Evolutionary conservation across 2,888 invertebrate species (phyloP), one percentile per base, ranked within the genome.

Genomic region (Dioctria rufipes): DNA sequence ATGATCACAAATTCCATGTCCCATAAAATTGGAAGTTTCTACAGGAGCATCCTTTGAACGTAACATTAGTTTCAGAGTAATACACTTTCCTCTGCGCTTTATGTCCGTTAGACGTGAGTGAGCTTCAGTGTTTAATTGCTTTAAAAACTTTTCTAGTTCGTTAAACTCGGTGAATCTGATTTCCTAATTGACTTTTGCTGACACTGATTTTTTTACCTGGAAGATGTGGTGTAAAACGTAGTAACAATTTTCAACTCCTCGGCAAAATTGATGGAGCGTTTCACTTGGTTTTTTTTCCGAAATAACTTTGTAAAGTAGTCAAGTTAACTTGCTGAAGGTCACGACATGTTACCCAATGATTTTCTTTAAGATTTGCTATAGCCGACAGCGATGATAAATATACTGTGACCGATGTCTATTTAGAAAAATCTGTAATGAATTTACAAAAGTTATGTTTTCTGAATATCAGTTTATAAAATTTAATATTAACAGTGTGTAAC

Each of bases 171-270:
- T 93, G 88, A 99, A 98, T 83, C 99, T 91, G 84, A 99, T 98
- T 0, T 98, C 99, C 90, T 98, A 99, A 89, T 99, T 99, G 0
- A 98, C 95, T 90, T 98, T 98, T 0, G 98, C 97, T 0, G 98
- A 98, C 0, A 99, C 95, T 25, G 25, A 25, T 25, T 25, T 25
- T 25, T 2, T 25, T 25, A 25, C 25, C 25, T 25, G 25, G 25
- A 25, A 25, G 25, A 25, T 25, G 25, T 2, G 25, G 25, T 25
- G 25, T 25, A 25, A 25, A 25, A 25, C 25, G 25, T 25, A 25
- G 25, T 25, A 2, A 25, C 93, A 92, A 80, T 90, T 89, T 88
- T 96, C 96, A 25, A 25, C 25, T 25, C 25, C 25, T 25, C 25
- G 25, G 25, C 25, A 25, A 25, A 25, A 25, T 25, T 25, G 25